These are phyloP conservation scores for Stichodactyla helianthus DNA, from an alignment of 64 coral and sea anemone genomes.

Conservation along the genomic window DNA sequence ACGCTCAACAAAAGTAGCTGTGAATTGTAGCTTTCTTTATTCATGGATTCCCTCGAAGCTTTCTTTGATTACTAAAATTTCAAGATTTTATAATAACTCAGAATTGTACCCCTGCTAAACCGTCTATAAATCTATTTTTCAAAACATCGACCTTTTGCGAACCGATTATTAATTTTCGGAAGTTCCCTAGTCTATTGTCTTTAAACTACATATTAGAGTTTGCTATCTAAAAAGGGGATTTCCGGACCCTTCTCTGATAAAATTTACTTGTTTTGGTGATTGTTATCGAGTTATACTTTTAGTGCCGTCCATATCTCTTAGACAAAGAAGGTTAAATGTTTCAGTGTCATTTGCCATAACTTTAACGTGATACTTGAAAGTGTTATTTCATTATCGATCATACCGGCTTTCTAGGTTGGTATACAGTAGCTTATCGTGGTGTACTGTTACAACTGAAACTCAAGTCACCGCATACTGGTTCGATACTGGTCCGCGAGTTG, in stretches of 20 bases:
- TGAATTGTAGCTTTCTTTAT: neutral
- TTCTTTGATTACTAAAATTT: neutral
- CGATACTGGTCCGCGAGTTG: neutral
- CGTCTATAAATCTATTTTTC: neutral
- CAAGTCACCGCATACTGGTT: neutral
- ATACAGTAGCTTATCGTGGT: too few species aligned
- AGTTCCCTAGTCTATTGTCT: conserved; percentile 1
- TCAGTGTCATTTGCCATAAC: too few species aligned
- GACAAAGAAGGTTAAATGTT: neutral
- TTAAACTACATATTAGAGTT: conserved; percentile 3
- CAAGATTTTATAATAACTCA: neutral
- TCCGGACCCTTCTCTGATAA: neutral
- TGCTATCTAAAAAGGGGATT: neutral
- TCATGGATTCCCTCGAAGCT: neutral
- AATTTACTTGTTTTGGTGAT: neutral
- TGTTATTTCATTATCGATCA: too few species aligned
- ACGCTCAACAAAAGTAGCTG: neutral
- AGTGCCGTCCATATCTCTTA: neutral
- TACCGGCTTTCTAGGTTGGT: too few species aligned
- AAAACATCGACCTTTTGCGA: neutral
- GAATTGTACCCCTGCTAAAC: neutral
- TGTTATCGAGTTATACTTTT: neutral
- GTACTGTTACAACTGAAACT: neutral
- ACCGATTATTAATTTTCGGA: neutral
- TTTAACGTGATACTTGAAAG: too few species aligned